Evolutionary conservation across 2,113 vertebrate genomes (phyloP).

Genomic region (Pterocles gutturalis): DNA sequence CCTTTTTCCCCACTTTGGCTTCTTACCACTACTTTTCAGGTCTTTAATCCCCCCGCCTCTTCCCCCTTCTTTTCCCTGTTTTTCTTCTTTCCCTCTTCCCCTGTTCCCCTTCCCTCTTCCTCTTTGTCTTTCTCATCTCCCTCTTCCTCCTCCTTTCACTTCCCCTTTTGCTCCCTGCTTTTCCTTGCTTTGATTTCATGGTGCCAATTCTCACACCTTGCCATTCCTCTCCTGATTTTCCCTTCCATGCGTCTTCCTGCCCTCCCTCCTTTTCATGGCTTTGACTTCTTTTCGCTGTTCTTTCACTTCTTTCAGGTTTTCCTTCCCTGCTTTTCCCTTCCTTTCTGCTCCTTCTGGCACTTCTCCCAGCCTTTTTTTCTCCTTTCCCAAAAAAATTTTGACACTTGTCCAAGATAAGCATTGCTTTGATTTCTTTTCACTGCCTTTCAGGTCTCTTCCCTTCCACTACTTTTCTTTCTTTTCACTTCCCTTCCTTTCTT

Average conservation of each 20-base stretch:
- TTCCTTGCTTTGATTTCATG: background rate
- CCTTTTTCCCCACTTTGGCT: background rate
- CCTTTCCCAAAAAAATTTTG: background rate
- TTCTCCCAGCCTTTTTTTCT: background rate
- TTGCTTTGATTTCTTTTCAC: background rate
- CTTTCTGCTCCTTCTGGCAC: background rate
- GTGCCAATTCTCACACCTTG: background rate
- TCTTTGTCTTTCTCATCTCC: background rate
- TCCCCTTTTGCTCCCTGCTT: background rate
- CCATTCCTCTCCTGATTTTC: background rate
- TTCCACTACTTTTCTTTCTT: background rate
- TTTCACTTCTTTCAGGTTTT: background rate
- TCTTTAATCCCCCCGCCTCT: background rate
- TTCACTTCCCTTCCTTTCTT: background rate
- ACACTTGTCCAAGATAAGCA: background rate
- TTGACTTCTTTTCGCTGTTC: background rate
- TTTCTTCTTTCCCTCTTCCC: background rate
- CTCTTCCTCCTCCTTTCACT: background rate
- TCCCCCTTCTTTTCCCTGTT: background rate
- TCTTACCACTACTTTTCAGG: background rate
- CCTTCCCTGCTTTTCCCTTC: background rate
- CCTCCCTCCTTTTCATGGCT: background rate
- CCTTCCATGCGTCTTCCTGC: background rate
- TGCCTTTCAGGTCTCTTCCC: background rate
- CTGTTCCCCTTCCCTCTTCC: background rate